Base-by-base conservation (phyloP, 1,140 invertebrate species). In the Nautilus pompilius region DNA sequence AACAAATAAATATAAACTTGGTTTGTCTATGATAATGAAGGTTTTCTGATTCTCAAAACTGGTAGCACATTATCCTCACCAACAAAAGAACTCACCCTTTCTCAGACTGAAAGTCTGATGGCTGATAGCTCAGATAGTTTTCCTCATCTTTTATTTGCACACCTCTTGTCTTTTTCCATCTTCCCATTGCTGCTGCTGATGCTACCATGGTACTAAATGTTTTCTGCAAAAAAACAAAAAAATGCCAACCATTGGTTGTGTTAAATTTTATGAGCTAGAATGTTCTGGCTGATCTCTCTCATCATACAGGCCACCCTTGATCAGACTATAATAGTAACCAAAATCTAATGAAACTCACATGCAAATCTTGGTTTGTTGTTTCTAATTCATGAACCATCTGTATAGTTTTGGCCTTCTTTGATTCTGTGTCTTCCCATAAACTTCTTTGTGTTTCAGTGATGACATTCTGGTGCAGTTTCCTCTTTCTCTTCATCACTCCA, bases 71-170 rank as follows among this genome's bases (percentile, higher is more conserved):
- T n/a, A n/a, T n/a, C n/a, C n/a, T n/a, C n/a, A n/a, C n/a, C n/a
- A 6, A 17, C 5, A 28, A 2, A 53, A 48, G 13, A 24, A 62
- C 81, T 83, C 84, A 93, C 88, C 93, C 95, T 72, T 90, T 87
- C 82, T 99, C 96, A 0, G 91, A 92, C 68, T 93, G 89, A 78
- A 89, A 89, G 79, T 98, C 93, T 24, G 88, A 84, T 6, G 95
- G 90, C 48, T 87, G 83, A 81, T 98, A 96, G 8, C 90, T 89
- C 70, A 99, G 89, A 75, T 91, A 99, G 84, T 94, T 87, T 68
- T 93, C 89, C 55, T 87, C 84, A 69, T 93, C 90, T 60, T 83
- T 78, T 8, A 75, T 72, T 68, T 20, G 62, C 60, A 34, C 76
- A 73, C 63, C 59, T 60, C 55, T 72, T 66, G 66, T 58, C 59